Percentiles rank a stretch among this genome's conserved stretches.
Evolutionary conservation across 2,888 invertebrate species (phyloP).

Genomic region (Steinernema carpocapsae): DNA sequence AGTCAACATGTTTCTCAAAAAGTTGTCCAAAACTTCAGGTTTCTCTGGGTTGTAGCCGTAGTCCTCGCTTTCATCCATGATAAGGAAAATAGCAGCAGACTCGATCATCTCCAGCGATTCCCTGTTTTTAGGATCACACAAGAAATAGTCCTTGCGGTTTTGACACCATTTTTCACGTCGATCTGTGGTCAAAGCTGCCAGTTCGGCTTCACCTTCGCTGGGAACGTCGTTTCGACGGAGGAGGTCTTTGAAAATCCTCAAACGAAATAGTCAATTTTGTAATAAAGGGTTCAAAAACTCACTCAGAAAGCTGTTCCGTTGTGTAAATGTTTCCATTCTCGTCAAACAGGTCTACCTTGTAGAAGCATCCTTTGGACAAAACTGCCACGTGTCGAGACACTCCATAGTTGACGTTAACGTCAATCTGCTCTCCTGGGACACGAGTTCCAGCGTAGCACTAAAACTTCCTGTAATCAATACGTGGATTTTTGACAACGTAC

Average conservation of each 20-base stretch:
- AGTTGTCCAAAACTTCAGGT: slow-evolving; percentile 51
- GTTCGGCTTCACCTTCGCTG: slow-evolving; percentile 46
- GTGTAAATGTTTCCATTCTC: slow-evolving; percentile 35
- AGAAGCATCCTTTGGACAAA: slow-evolving; percentile 53
- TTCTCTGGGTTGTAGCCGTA: slow-evolving; percentile 54
- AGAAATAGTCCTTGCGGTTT: slow-evolving; percentile 60
- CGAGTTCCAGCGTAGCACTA: slow-evolving; percentile 51
- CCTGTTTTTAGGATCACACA: slow-evolving; percentile 51
- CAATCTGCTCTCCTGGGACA: slow-evolving; percentile 53
- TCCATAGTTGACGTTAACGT: slow-evolving; percentile 50
- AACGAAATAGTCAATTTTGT: slow-evolving; percentile 34
- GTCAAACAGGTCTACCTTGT: slow-evolving; percentile 56
- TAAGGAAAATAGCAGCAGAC: slow-evolving; percentile 54
- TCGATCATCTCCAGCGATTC: slow-evolving; percentile 58
- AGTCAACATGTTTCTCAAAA: slow-evolving; percentile 56
- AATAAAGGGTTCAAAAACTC: background rate
- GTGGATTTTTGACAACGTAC: slow-evolving; percentile 7
- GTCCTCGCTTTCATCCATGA: slow-evolving; percentile 52
- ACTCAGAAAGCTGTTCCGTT: slow-evolving; percentile 8
- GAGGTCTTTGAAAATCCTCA: slow-evolving; percentile 58
- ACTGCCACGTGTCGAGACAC: slow-evolving; percentile 53
- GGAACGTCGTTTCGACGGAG: slow-evolving; percentile 48
- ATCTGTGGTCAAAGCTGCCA: slow-evolving; percentile 60
- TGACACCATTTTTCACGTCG: slow-evolving; percentile 52
- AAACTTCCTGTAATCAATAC: background rate